Base-by-base conservation (phyloP, 2,113 vertebrate species). In the Ahaetulla prasina region DNA sequence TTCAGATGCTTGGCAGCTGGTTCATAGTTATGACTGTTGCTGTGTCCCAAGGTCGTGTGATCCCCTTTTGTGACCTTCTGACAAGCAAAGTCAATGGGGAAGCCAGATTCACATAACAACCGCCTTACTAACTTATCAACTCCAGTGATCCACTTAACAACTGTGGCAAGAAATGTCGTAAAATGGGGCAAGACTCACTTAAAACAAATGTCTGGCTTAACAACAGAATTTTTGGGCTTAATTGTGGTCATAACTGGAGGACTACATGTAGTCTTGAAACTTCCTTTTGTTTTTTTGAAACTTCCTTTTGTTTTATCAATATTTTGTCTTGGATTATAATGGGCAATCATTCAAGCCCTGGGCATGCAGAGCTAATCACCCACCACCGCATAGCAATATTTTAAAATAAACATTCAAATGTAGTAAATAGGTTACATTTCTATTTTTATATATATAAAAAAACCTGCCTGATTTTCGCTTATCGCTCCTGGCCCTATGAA, bases 381-480 rank as follows among this genome's bases (percentile, higher is more conserved):
- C 23, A 16, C 18, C 45, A 47, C 86, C 52, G 39, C 22, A 50
- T 68, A 6, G 84, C 88, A 94, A 1, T 49, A 68, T 47, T 93
- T 68, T 63, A 50, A 87, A 87, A 88, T 93, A 45, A 20, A 2
- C 91, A 87, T 91, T 47, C 55, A 20, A 50, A 49, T 45, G 50
- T 93, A 84, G 22, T 89, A 54, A 57, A 68, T 89, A 5, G 85
- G 86, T 89, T 63, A 87, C 47, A 63, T 18, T 25, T 87, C 89
- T 94, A 16, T 94, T 93, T 92, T 92, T 47, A 22, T 10, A 90
- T 6, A n/a, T n/a, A n/a, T 14, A 52, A 52, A 52, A 52, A 52
- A 53, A 84, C 5, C 50, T 52, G 16, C 27, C 27, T 86, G 8
- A n/a, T 74, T 90, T 93, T 50, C 89, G 12, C 23, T 0, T 74